These are phyloP conservation scores for Misgurnus mizolepis DNA, from an alignment of 2,113 vertebrate genomes.

Conservation along the genomic window DNA sequence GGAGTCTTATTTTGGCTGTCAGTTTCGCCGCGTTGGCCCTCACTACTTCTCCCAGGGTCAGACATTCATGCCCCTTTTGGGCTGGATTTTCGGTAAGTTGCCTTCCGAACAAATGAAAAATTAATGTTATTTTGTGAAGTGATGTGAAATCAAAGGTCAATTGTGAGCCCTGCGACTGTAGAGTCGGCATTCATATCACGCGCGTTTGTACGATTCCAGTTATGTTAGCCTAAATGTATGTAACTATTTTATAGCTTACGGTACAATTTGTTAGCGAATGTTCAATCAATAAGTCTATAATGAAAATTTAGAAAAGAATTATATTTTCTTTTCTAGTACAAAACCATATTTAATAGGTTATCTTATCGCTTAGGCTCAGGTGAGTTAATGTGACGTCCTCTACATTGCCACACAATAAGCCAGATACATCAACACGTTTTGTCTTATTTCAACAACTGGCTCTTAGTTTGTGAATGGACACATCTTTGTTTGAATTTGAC, in stretches of 20 bases:
- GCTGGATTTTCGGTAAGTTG: conserved; percentile 97
- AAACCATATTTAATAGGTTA: background rate
- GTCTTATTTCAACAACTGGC: background rate
- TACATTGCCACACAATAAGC: background rate
- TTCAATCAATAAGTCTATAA: no score
- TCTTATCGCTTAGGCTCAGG: background rate
- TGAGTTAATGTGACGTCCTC: background rate
- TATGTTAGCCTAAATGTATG: no score
- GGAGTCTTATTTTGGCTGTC: conserved; percentile 93
- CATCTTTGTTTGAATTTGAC: background rate
- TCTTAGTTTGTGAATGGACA: background rate
- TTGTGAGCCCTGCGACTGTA: conserved; percentile 1
- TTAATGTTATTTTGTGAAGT: background rate
- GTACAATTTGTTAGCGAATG: no score
- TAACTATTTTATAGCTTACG: no score
- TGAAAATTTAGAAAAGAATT: no score
- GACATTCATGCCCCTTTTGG: conserved; percentile 98
- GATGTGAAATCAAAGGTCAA: background rate
- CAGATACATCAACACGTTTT: background rate
- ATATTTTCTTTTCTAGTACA: no score
- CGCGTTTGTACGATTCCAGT: background rate
- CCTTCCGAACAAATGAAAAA: background rate
- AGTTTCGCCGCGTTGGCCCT: conserved; percentile 96
- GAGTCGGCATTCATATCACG: background rate
- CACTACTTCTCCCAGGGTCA: conserved; percentile 92